These are phyloP conservation scores for Clavelina lepadiformis DNA, from an alignment of 23 tunicate genomes.

Conservation along the genomic window DNA sequence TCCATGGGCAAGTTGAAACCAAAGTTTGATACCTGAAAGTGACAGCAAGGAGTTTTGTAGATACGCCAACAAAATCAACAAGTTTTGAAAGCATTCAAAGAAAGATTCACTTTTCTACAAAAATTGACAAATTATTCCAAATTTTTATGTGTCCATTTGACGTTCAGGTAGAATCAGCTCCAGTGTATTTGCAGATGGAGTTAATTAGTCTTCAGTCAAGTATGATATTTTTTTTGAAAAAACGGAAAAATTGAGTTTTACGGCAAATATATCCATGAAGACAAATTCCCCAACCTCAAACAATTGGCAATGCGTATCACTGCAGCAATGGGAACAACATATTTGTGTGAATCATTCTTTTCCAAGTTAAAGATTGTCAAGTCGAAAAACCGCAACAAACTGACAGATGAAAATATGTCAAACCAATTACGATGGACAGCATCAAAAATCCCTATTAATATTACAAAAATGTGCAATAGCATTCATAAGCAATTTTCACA, in stretches of 20 bases:
- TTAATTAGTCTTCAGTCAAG: constrained; percentile 5
- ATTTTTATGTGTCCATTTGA: constrained; percentile 11
- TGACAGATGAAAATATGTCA: background rate
- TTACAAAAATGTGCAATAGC: background rate
- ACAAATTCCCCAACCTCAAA: constrained; percentile 3
- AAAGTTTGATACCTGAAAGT: too few relatives aligned
- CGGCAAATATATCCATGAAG: constrained; percentile 2
- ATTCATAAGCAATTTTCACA: constrained; percentile 10
- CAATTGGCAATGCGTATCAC: constrained; percentile 14
- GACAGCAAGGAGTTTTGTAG: constrained; percentile 5
- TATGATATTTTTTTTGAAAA: constrained; percentile 4
- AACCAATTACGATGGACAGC: constrained; percentile 4
- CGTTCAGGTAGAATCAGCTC: background rate
- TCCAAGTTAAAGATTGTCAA: constrained; percentile 11
- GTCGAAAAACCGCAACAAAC: background rate
- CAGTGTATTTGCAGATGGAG: constrained; percentile 1
- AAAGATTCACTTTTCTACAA: constrained; percentile 8
- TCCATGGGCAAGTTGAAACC: too few relatives aligned
- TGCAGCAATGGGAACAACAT: constrained; percentile 7
- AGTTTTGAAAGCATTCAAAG: constrained; percentile 16
- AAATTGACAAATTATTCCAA: background rate
- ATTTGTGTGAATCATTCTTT: constrained; percentile 7
- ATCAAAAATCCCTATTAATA: constrained; percentile 1
- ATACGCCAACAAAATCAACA: constrained; percentile 1
- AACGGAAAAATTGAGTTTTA: constrained; percentile 17